These are phyloP conservation scores for Apeltes quadracus DNA, from an alignment of 2,113 vertebrate genomes.

Conservation along the genomic window DNA sequence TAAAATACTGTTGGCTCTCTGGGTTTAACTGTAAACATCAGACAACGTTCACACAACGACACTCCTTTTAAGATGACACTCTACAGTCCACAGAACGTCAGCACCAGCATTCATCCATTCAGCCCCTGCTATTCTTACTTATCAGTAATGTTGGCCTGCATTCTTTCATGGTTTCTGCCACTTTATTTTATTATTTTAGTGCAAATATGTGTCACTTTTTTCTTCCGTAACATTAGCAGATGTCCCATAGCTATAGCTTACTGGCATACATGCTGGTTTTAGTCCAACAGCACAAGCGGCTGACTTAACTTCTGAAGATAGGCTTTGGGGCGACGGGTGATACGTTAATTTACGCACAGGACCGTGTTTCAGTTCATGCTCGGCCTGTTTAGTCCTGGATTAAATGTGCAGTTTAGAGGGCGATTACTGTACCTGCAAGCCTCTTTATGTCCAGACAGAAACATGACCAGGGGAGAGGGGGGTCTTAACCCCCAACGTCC, in stretches of 20 bases:
- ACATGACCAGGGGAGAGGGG: slow-evolving; percentile 25
- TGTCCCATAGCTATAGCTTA: not conserved
- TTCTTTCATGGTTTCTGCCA: too few relatives aligned
- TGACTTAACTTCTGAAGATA: not conserved
- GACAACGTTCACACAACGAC: not conserved
- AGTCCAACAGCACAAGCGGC: not conserved
- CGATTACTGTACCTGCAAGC: slow-evolving; percentile 16
- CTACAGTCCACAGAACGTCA: not conserved
- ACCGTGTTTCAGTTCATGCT: not conserved
- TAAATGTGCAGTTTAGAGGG: slow-evolving; percentile 26
- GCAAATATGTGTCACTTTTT: not conserved
- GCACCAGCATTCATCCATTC: not conserved
- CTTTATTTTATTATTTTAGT: too few relatives aligned
- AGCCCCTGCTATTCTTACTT: too few relatives aligned
- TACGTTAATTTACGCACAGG: not conserved
- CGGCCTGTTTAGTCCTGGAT: not conserved
- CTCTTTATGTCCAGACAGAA: slow-evolving; percentile 3
- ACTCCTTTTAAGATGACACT: not conserved
- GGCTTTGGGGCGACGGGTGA: not conserved
- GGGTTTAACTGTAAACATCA: not conserved
- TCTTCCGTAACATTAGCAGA: not conserved
- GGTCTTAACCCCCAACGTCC: slow-evolving; percentile 34
- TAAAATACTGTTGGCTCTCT: not conserved
- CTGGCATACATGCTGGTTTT: not conserved
- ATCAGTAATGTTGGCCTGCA: not conserved